These are phyloP conservation scores for Leucophenga montana DNA, from an alignment of 2,888 invertebrate genomes.

Conservation along the genomic window DNA sequence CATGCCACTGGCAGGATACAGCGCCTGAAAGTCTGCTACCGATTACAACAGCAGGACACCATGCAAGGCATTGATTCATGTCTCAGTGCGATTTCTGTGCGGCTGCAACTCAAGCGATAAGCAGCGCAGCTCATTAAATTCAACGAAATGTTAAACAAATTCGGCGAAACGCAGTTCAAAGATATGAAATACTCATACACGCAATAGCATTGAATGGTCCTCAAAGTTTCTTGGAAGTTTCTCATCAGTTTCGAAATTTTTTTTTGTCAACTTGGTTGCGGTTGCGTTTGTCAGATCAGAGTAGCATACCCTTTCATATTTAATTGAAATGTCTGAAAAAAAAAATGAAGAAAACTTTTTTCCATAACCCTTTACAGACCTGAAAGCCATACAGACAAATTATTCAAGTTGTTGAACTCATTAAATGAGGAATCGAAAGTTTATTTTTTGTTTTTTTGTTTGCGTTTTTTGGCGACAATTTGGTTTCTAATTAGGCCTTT, in stretches of 20 bases:
- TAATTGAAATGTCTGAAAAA: slow-evolving; percentile 56
- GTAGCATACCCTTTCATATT: slow-evolving; percentile 40
- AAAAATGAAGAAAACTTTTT: slow-evolving; percentile 23
- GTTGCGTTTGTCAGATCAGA: too few relatives aligned
- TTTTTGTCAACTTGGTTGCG: too few relatives aligned
- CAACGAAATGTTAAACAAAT: background rate
- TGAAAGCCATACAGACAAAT: slow-evolving; percentile 16
- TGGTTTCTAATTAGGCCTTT: background rate
- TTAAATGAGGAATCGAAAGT: slow-evolving; percentile 42
- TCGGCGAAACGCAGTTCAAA: background rate
- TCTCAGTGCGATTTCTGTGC: background rate
- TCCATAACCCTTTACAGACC: too few relatives aligned
- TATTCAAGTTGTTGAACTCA: slow-evolving; percentile 49
- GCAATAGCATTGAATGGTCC: background rate
- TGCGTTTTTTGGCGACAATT: slow-evolving; percentile 15
- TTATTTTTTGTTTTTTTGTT: slow-evolving; percentile 19
- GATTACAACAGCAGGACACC: background rate
- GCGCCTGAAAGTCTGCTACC: slow-evolving; percentile 6
- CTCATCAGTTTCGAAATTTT: too few relatives aligned
- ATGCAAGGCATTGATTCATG: background rate
- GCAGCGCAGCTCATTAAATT: too few relatives aligned
- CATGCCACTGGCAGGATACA: background rate
- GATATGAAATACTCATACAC: background rate
- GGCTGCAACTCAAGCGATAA: too few relatives aligned
- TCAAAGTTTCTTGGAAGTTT: too few relatives aligned